phyloP scores from a whole-genome alignment of 2,113 vertebrate species.

The Accipiter cooperii region DNA sequence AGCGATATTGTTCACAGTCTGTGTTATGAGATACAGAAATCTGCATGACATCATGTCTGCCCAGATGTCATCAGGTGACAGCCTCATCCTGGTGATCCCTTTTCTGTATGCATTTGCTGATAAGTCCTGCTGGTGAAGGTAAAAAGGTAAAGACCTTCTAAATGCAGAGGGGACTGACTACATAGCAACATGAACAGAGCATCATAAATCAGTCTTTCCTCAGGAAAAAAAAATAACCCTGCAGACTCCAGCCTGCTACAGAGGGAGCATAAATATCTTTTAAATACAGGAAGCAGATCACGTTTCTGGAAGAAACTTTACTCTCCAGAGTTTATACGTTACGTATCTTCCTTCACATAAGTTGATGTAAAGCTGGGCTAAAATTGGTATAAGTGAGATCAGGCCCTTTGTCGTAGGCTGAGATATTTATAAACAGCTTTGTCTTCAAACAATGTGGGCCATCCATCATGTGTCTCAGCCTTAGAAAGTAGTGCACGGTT shows the following conservation, averaged over 20 bases:
- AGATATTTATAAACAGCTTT: conserved; percentile 55
- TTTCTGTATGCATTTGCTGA: neutral
- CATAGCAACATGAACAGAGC: neutral
- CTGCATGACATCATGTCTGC: neutral
- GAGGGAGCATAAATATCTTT: conserved; percentile 3
- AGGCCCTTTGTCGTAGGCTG: neutral
- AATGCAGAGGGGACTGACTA: neutral
- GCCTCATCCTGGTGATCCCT: neutral
- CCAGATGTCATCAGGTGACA: neutral
- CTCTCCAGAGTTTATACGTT: neutral
- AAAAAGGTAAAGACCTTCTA: neutral
- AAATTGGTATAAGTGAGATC: conserved; percentile 9
- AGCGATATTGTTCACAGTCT: neutral
- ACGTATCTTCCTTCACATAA: neutral
- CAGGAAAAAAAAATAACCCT: neutral
- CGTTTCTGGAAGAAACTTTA: neutral
- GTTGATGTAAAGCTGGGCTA: conserved; percentile 18
- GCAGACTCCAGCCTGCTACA: neutral
- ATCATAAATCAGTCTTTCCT: conserved; percentile 29
- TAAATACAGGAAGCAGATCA: conserved; percentile 13
- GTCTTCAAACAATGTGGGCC: conserved; percentile 30
- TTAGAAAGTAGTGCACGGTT: neutral
- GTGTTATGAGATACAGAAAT: neutral
- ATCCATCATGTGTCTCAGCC: neutral
- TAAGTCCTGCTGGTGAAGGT: neutral